Evolutionary conservation across 2,888 invertebrate genomes (phyloP), one percentile per base, ranked within the genome.

Genomic region (Chaetogeoica ovagalla): DNA sequence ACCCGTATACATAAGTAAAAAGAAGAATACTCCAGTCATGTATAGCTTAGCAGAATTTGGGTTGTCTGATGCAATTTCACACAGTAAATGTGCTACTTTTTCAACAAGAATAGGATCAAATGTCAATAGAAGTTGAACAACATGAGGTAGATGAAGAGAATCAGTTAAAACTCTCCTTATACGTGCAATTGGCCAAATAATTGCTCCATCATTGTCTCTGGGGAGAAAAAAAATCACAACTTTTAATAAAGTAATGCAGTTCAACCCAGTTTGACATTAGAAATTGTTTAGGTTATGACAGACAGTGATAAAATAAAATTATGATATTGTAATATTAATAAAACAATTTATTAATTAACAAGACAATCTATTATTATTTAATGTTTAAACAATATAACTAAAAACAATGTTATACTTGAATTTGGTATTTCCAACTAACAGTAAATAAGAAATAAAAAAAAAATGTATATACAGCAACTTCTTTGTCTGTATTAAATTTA

Each of bases 1-100:
- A 19, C 98, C 99, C 0, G 97, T 98, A 87, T 99, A 99, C 93
- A 99, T 94, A 83, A 99, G 89, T 89, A 99, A 97, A 87, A 99
- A 99, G 88, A 95, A 99, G 87, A 98, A 99, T 39, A 96, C 93
- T 5, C 99, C 99, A 0, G 96, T 95, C 81, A 96, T 89, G 87
- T 98, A 98, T 66, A 99, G 89, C 85, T 96, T 94, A 0, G 97
- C 94, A 85, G 98, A 91, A 86, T 94, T 93, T 0, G 97, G 96
- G 88, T 99, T 99, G 88, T 99, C 98, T 86, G 92, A 91, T 93
- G 97, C 94, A 68, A 97, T 91, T 86, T 94, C 93, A 85, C 92
- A 93, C 7, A 96, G 87, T 23, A 99, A 87, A 2, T 93, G 93
- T 23, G 98, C 95, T 71, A 98, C 97, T 87, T 97, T 94, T 87